phyloP scores from a whole-genome alignment of 2,888 invertebrate species.

The Cosmia pyralina region DNA sequence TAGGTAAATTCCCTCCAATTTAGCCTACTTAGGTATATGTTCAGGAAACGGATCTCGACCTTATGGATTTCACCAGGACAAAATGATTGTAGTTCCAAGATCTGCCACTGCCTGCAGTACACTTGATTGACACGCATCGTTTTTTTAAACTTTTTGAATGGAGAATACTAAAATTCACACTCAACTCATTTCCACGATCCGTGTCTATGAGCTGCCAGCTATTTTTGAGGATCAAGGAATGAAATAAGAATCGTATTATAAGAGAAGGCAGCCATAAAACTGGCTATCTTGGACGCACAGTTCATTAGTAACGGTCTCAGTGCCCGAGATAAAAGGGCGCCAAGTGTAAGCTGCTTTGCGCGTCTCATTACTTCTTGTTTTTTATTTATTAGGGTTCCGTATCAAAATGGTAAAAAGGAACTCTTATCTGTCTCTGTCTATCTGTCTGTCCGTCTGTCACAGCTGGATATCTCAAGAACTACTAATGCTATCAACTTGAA shows the following conservation, averaged over 20 bases:
- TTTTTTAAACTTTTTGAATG: conserved; percentile 10
- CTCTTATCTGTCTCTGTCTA: too few relatives aligned
- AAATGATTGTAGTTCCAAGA: background rate
- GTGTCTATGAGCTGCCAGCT: conserved; percentile 16
- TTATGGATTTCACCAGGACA: background rate
- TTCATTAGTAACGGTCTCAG: conserved; percentile 74
- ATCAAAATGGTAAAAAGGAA: too few relatives aligned
- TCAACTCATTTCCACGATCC: conserved; percentile 19
- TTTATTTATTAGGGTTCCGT: too few relatives aligned
- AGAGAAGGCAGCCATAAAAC: conserved; percentile 72
- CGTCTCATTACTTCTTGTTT: conserved; percentile 66
- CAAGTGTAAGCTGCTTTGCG: conserved; percentile 71
- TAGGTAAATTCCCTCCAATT: too few relatives aligned
- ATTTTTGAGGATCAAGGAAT: conserved; percentile 43
- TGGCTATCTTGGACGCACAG: conserved; percentile 74
- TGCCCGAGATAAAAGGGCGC: conserved; percentile 68
- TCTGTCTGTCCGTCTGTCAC: too few relatives aligned
- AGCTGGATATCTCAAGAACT: too few relatives aligned
- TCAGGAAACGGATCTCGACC: background rate
- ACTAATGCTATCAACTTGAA: too few relatives aligned
- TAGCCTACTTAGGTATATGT: background rate
- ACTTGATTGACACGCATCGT: background rate
- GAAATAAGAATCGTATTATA: conserved; percentile 42
- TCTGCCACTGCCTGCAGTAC: background rate
- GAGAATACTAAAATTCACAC: conserved; percentile 5